A percentile compares a stretch with the other conserved stretches of the same genome.
These are phyloP conservation scores for Vidua macroura DNA, from an alignment of 2,113 vertebrate species.

Conservation along the genomic window DNA sequence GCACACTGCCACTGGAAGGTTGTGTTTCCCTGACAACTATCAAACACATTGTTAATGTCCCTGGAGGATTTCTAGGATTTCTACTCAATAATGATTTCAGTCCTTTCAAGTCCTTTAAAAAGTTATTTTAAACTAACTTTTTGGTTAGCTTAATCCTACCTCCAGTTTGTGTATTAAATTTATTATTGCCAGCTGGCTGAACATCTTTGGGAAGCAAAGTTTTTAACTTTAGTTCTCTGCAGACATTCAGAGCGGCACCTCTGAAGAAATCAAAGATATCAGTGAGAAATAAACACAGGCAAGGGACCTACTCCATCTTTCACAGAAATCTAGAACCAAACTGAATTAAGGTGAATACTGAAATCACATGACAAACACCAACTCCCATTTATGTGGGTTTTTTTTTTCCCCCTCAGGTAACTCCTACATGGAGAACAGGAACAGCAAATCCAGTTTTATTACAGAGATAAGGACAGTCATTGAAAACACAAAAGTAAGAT, in stretches of 20 bases:
- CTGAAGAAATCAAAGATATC: background rate
- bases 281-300: background rate
- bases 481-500: background rate
- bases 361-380: background rate
- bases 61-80: slow-evolving; percentile 52
- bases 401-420: background rate
- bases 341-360: background rate
- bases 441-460: background rate
- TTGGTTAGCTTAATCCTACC: slow-evolving; percentile 15
- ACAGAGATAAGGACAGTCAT: background rate
- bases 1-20: slow-evolving; percentile 33
- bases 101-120: background rate
- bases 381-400: background rate
- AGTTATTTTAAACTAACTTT: slow-evolving; percentile 55
- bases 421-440: background rate
- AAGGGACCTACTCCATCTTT: background rate
- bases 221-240: background rate
- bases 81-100: slow-evolving; percentile 59
- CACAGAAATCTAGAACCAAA: background rate
- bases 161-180: slow-evolving; percentile 23
- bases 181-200: slow-evolving; percentile 17
- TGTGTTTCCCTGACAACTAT: slow-evolving; percentile 74
- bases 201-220: slow-evolving; percentile 11
- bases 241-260: background rate
- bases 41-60: slow-evolving; percentile 56